Percentiles rank a stretch among this genome's conserved stretches.
Evolutionary conservation across 2,797 vertebrate species (phyloP).

Genomic region (Channallabes apus): DNA sequence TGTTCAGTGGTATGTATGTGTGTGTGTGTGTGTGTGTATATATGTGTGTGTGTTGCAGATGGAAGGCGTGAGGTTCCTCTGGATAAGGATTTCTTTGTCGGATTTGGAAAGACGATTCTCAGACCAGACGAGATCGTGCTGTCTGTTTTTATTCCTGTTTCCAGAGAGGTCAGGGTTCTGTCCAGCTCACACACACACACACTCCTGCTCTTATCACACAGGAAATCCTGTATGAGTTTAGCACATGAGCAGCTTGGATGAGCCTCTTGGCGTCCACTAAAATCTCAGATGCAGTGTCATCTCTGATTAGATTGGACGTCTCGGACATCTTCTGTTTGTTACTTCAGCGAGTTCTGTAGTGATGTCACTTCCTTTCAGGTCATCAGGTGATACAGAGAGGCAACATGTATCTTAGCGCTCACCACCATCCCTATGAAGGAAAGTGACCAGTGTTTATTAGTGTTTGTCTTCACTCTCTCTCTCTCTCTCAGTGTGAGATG

Average conservation of each 20-base stretch:
- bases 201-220: not conserved
- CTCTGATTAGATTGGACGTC: not conserved
- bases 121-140: slow-evolving; percentile 78
- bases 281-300: not conserved
- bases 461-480: not conserved
- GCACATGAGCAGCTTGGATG: not conserved
- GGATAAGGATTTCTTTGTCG: slow-evolving; percentile 78
- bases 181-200: not conserved
- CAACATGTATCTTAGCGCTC: no score
- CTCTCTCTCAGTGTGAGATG: slow-evolving; percentile 77
- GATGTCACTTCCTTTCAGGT: not conserved
- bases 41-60: slow-evolving; percentile 55
- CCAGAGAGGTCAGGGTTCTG: slow-evolving; percentile 73
- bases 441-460: not conserved
- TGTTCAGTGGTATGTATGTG: not conserved
- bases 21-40: not conserved
- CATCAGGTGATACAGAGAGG: not conserved
- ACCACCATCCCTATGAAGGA: not conserved
- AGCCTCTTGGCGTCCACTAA: not conserved
- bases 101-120: slow-evolving; percentile 74
- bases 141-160: slow-evolving; percentile 81
- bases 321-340: not conserved
- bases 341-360: not conserved
- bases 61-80: slow-evolving; percentile 72
- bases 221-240: not conserved